phyloP scores from a whole-genome alignment of 2,888 invertebrate species.

The Griposia aprilina region DNA sequence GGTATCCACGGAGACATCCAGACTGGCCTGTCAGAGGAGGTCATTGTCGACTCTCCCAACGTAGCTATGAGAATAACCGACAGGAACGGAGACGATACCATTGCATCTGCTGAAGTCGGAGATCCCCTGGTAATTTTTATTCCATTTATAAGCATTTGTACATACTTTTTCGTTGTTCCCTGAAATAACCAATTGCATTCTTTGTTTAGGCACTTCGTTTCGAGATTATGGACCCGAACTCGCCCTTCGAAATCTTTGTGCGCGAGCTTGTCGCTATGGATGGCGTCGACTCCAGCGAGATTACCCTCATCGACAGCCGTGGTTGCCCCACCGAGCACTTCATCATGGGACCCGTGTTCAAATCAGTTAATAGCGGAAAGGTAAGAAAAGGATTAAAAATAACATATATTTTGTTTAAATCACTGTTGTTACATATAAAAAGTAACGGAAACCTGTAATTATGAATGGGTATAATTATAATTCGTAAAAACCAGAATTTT shows the following conservation, averaged over 20 bases:
- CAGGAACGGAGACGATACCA: slow-evolving; percentile 95
- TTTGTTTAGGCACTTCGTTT: slow-evolving; percentile 93
- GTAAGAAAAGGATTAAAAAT: slow-evolving; percentile 80
- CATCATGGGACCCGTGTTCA: slow-evolving; percentile 98
- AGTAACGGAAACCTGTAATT: slow-evolving; percentile 7
- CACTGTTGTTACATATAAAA: background rate
- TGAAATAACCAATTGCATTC: slow-evolving; percentile 73
- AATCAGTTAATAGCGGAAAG: slow-evolving; percentile 95
- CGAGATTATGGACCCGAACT: slow-evolving; percentile 97
- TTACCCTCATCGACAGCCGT: slow-evolving; percentile 96
- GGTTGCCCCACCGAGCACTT: slow-evolving; percentile 98
- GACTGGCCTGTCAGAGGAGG: slow-evolving; percentile 96
- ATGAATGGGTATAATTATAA: slow-evolving; percentile 21
- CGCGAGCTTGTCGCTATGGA: slow-evolving; percentile 98
- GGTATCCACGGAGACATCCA: slow-evolving; percentile 97
- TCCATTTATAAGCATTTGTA: slow-evolving; percentile 8
- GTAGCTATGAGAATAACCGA: slow-evolving; percentile 98
- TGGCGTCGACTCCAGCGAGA: slow-evolving; percentile 97
- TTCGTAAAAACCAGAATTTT: slow-evolving; percentile 29
- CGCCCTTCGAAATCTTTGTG: slow-evolving; percentile 98
- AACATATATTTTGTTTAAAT: background rate
- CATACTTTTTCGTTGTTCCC: background rate
- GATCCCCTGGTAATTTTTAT: slow-evolving; percentile 93
- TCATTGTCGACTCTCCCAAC: slow-evolving; percentile 98
- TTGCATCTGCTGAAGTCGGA: slow-evolving; percentile 97